Evolutionary conservation across 2,888 invertebrate genomes (phyloP), one percentile per base, ranked within the genome.

Genomic region (Esperia sulphurella): DNA sequence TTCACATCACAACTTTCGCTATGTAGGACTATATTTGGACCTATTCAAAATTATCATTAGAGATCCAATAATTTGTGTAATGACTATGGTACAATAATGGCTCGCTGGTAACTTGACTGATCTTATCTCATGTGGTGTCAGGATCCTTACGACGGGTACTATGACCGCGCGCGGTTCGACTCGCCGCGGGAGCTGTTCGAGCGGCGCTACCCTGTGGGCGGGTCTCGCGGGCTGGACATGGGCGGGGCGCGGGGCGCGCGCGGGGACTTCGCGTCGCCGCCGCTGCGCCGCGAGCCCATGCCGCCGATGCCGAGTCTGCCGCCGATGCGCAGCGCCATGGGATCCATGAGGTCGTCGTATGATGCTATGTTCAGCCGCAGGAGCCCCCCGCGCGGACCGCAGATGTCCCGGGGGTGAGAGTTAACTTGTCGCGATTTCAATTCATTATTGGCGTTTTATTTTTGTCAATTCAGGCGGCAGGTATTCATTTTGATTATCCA

Each of bases 281-380:
- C 95, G 48, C 90, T 95, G 67, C 91, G 94, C 59, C 92, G 95
- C 40, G 95, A 95, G 77, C 94, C 95, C 12, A 92, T 95, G 90
- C 95, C 95, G 44, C 95, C 95, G 35, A 93, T 95, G 91, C 95
- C 95, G 56, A 93, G 94, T 68, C 91, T 95, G 68, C 90, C 92
- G 1, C 90, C 92, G 55, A 87, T 92, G 79, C 81, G 91, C 57
- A 85, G 88, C 67, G 91, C 91, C 68, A 91, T 92, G 90, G 92
- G 92, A 67, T 91, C 94, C 61, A 92, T 94, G 92, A 91, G 94
- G 88, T 93, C 90, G 84, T 93, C 88, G 51, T 92, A 95, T 78
- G 95, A 95, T 79, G 92, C 93, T 63, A 95, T 96, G 94, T 96
- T 95, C 87, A 96, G 95, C 82, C 92, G 96, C 59, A 91, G 96